phyloP scores from a whole-genome alignment of 35 echinoderm and acorn worm genomes.

The Apostichopus parvimensis region DNA sequence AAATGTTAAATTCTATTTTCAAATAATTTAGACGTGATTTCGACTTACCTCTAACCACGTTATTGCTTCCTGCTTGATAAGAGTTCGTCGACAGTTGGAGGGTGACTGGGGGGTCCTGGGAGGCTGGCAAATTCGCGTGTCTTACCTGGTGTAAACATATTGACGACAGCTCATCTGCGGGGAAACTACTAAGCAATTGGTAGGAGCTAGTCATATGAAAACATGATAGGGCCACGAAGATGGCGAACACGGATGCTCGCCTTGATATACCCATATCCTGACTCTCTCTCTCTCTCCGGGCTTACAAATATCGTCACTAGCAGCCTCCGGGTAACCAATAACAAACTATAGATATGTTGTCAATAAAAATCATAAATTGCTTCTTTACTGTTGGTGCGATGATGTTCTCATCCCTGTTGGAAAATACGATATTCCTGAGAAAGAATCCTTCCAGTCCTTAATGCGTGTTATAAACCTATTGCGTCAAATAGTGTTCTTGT shows the following conservation, averaged over 20 bases:
- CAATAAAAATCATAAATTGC: background rate
- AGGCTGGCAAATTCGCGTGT: background rate
- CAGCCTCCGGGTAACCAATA: background rate
- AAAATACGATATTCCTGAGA: no score
- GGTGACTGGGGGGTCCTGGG: background rate
- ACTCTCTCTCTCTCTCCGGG: background rate
- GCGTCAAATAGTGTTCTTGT: no score
- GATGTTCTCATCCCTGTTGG: no score
- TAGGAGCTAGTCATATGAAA: constrained; percentile 2
- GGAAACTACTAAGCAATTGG: no score
- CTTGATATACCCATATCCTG: background rate
- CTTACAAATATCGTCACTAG: background rate
- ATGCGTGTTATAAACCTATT: no score
- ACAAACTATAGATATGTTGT: background rate
- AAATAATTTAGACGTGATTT: no score
- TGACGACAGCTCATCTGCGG: no score
- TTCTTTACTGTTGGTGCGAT: no score
- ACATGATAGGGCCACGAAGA: background rate
- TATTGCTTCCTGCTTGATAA: background rate
- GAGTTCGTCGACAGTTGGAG: background rate
- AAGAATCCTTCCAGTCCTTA: no score
- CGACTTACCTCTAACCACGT: background rate
- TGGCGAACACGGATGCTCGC: background rate
- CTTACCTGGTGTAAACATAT: background rate
- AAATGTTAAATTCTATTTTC: no score